phyloP scores from a whole-genome alignment of 37 sponge, comb jelly and placozoan genomes.

The Chondrilla cf. caribensis region DNA sequence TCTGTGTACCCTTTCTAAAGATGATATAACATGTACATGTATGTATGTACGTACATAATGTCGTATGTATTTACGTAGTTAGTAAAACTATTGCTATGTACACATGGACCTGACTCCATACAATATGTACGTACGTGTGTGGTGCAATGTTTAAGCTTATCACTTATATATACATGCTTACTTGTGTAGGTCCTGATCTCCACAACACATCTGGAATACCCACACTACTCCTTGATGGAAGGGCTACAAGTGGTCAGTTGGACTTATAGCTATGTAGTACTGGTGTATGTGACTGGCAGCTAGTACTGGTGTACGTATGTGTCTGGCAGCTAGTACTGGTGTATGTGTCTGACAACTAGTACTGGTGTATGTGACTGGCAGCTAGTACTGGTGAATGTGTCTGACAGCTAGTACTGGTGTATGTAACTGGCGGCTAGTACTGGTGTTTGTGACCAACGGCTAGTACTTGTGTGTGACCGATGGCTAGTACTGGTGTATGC shows the following conservation, averaged over 20 bases:
- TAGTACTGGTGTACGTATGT: no score
- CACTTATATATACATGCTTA: neutral
- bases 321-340: no score
- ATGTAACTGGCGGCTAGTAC: no score
- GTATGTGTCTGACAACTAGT: no score
- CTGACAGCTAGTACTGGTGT: no score
- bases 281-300: no score
- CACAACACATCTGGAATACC: conserved; percentile 21
- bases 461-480: neutral
- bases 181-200: conserved; percentile 12
- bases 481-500: no score
- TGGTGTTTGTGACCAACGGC: no score
- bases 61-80: neutral
- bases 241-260: neutral
- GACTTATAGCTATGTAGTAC: no score
- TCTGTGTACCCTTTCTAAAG: neutral
- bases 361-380: neutral
- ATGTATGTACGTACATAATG: neutral
- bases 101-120: neutral
- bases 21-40: neutral
- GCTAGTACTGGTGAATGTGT: no score
- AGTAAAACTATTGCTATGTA: neutral
- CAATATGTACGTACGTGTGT: neutral
- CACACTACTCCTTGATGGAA: neutral
- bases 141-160: neutral